These are phyloP conservation scores for Bombus superbus DNA, from an alignment of 1,140 invertebrate species.

Conservation along the genomic window DNA sequence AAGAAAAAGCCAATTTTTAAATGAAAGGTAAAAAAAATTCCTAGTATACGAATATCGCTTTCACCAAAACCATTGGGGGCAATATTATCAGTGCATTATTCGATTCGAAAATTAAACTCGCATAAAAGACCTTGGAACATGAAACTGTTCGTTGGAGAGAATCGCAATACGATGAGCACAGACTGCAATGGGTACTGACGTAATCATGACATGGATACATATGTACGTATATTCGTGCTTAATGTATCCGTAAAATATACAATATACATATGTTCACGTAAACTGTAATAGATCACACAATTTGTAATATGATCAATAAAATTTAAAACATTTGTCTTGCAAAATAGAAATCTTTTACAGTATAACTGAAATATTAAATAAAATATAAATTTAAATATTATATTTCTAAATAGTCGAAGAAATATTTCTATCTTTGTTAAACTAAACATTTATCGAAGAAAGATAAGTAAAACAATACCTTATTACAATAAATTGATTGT, in stretches of 20 bases:
- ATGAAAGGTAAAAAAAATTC: background rate
- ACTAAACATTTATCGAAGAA: background rate
- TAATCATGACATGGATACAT: constrained; percentile 53
- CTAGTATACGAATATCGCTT: background rate
- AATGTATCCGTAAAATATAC: background rate
- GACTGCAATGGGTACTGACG: constrained; percentile 61
- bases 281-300: constrained; percentile 5
- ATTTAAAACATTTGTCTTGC: background rate
- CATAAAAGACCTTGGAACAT: constrained; percentile 59
- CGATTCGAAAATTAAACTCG: constrained; percentile 44
- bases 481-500: constrained; percentile 61
- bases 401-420: background rate
- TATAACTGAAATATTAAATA: background rate
- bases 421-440: background rate
- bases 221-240: background rate
- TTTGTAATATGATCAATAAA: background rate
- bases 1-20: constrained; percentile 4
- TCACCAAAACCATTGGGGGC: background rate
- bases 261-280: background rate
- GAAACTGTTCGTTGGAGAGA: constrained; percentile 55
- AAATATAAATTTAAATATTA: background rate
- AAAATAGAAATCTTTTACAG: background rate
- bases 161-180: constrained; percentile 65
- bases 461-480: background rate
- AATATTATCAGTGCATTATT: constrained; percentile 21